Conservation (phyloP, 1,140 invertebrate species). For the Drosophila ficusphila region DNA sequence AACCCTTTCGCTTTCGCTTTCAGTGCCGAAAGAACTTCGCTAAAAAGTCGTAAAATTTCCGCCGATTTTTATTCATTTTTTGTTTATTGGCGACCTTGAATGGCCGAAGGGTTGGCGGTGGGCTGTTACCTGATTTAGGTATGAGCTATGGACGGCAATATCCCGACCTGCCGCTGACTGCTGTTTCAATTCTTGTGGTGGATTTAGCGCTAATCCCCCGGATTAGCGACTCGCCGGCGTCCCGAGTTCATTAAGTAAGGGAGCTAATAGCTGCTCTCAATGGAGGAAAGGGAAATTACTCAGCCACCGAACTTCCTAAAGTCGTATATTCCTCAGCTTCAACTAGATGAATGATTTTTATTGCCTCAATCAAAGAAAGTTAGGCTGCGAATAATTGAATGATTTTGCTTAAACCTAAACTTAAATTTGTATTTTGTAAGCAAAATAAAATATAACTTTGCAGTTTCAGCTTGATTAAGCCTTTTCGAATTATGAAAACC, state of each 20-base stretch:
- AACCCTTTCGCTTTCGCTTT: slow-evolving; percentile 12
- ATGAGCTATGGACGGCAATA: background rate
- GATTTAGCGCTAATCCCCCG: slow-evolving; percentile 71
- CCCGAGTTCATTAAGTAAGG: slow-evolving; percentile 66
- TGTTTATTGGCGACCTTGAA: slow-evolving; percentile 31
- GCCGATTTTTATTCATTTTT: slow-evolving; percentile 55
- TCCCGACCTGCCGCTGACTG: slow-evolving; percentile 31
- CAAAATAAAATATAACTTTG: too few relatives aligned
- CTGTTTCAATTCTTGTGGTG: slow-evolving; percentile 80
- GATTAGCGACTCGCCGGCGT: slow-evolving; percentile 66
- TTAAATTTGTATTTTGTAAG: too few relatives aligned
- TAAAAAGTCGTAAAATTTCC: slow-evolving; percentile 66
- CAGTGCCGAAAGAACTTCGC: slow-evolving; percentile 47
- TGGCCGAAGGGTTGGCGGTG: slow-evolving; percentile 10
- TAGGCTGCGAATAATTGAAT: too few relatives aligned
- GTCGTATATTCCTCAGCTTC: slow-evolving; percentile 2
- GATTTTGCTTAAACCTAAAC: too few relatives aligned
- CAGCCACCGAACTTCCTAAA: slow-evolving; percentile 10
- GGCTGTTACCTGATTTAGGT: slow-evolving; percentile 24
- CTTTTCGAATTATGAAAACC: background rate
- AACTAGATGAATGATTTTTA: slow-evolving; percentile 8
- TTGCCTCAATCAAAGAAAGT: background rate
- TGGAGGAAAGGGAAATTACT: slow-evolving; percentile 36
- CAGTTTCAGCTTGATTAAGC: too few relatives aligned
- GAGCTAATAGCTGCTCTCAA: slow-evolving; percentile 51